Base-by-base conservation (phyloP, 2,888 invertebrate species). In the Polydrusus pterygomalis region DNA sequence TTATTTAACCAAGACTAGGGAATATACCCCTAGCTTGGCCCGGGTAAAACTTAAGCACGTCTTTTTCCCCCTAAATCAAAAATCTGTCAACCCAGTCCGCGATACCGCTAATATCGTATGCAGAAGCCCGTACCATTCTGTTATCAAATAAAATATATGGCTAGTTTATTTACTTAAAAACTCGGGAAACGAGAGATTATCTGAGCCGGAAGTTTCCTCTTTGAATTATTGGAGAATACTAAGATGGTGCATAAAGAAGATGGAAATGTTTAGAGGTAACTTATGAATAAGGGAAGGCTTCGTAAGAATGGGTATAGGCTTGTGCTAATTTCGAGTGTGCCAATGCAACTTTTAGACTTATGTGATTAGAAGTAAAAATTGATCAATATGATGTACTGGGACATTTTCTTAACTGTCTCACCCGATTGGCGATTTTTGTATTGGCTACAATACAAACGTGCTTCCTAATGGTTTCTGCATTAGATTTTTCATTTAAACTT, bases 71-170 rank as follows among this genome's bases (percentile, higher is more conserved):
- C 79, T 83, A 83, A 83, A 83, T 83, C 83, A 83, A 81, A 77
- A 78, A 78, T 79, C 78, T 82, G 82, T 82, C 81, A 76, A 63
- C 69, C 70, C 43, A 78, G 74, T 77, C 70, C 74, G 74, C 79
- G 80, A 80, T 79, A 80, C 78, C 71, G 71, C 77, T 77, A 80
- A 80, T 82, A 82, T 81, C 81, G 79, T 80, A 80, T 81, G 81
- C 81, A 82, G 80, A 79, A 80, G 79, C 80, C 79, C 78, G 79
- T 81, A 80, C 79, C 79, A 79, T 80, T 73, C 79, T 79, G 82
- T 82, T 82, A 82, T 73, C 77, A 82, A 82, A 82, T 81, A 83
- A 75, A 75, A 75, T 83, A 83, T 83, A 83, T 82, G 82, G 80
- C 78, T 79, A 82, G 81, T 82, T 83, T 83, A 83, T 81, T 82